phyloP scores from a whole-genome alignment of 2,113 vertebrate genomes.

The Eleginops maclovinus region DNA sequence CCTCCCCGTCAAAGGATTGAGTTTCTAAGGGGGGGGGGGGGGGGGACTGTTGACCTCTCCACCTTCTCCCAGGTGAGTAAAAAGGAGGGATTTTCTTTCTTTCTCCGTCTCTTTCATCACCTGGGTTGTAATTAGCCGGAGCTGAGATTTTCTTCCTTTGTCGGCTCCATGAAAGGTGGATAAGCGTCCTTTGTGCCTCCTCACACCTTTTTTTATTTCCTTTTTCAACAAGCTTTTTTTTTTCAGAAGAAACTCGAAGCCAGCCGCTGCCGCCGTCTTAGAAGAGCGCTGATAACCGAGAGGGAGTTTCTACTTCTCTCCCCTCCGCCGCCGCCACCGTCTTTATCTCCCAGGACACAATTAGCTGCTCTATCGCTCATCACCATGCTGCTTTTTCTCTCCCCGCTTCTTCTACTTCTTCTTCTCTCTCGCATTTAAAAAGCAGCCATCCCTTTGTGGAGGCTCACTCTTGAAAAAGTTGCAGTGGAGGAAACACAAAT shows the following conservation, averaged over 20 bases:
- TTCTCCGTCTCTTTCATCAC: slow-evolving; percentile 71
- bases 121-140: slow-evolving; percentile 77
- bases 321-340: slow-evolving; percentile 12
- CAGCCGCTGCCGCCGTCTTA: slow-evolving; percentile 38
- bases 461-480: slow-evolving; percentile 44
- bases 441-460: slow-evolving; percentile 55
- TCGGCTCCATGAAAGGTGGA: slow-evolving; percentile 71
- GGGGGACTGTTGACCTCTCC: slow-evolving; percentile 45
- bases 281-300: slow-evolving; percentile 76
- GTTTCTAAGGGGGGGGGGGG: background rate
- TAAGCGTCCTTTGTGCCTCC: slow-evolving; percentile 79
- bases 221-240: slow-evolving; percentile 78
- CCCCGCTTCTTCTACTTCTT: background rate
- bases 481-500: slow-evolving; percentile 42
- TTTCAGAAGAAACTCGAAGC: slow-evolving; percentile 56
- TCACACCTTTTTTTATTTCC: slow-evolving; percentile 76
- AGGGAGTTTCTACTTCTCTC: slow-evolving; percentile 64
- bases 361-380: slow-evolving; percentile 80
- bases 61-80: slow-evolving; percentile 57
- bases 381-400: slow-evolving; percentile 41
- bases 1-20: background rate
- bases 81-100: slow-evolving; percentile 66
- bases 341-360: slow-evolving; percentile 81
- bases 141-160: slow-evolving; percentile 79
- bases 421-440: slow-evolving; percentile 49